Percentiles rank a stretch among this genome's conserved stretches.
Evolutionary conservation across 2,888 invertebrate species (phyloP).

Genomic region (Hypena proboscidalis): DNA sequence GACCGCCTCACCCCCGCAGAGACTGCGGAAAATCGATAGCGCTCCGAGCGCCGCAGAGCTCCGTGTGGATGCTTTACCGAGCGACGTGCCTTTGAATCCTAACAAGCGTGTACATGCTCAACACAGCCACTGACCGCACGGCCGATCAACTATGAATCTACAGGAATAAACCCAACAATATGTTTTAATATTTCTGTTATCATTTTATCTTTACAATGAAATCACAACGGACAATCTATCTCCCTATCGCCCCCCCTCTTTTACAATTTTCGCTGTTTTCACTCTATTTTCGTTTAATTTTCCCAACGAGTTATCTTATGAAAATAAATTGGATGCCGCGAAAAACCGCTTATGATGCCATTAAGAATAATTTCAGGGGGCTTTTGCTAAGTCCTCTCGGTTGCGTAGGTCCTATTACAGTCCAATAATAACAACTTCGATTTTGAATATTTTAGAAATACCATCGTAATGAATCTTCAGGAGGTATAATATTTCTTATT

Average conservation of each 20-base stretch:
- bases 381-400: constrained; percentile 50
- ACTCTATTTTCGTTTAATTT: constrained; percentile 59
- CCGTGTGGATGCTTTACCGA: constrained; percentile 53
- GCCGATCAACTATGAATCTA: constrained; percentile 27
- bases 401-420: constrained; percentile 52
- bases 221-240: too few species aligned
- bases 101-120: constrained; percentile 41
- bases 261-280: constrained; percentile 32
- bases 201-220: too few species aligned
- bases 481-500: not conserved
- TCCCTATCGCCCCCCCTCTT: constrained; percentile 8
- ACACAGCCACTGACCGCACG: constrained; percentile 14
- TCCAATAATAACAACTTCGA: constrained; percentile 52
- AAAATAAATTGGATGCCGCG: constrained; percentile 62
- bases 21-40: constrained; percentile 81
- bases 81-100: constrained; percentile 57
- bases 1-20: constrained; percentile 38
- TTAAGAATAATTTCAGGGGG: constrained; percentile 56
- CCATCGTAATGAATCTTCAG: not conserved
- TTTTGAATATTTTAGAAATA: constrained; percentile 37
- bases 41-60: constrained; percentile 67
- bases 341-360: constrained; percentile 64
- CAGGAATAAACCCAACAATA: constrained; percentile 13
- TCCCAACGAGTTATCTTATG: constrained; percentile 58
- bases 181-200: too few species aligned